Percentiles rank a stretch among this genome's conserved stretches.
Conservation (phyloP, 2,113 vertebrate genomes). For the Rhinoptilus africanus region DNA sequence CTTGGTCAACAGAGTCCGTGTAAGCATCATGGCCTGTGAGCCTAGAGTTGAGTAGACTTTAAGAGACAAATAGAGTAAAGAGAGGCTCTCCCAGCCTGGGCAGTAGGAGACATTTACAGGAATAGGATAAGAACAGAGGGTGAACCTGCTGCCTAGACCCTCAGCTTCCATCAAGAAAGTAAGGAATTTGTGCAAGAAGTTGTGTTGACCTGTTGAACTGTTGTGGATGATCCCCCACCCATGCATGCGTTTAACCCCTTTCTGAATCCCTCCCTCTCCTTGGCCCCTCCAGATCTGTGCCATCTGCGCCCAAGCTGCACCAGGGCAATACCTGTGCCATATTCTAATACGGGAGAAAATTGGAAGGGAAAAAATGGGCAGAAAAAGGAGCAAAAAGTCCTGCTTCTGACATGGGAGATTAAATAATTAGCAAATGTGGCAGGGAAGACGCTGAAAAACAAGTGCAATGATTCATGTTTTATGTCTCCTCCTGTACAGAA, state of each 20-base stretch:
- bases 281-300: not conserved
- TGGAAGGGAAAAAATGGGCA: not conserved
- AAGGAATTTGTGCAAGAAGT: not conserved
- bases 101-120: not conserved
- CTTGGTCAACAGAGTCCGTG: not conserved
- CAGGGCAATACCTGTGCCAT: not conserved
- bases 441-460: slow-evolving; percentile 65
- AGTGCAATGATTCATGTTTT: slow-evolving; percentile 72
- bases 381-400: slow-evolving; percentile 39
- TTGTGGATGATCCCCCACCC: not conserved
- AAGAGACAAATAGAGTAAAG: not conserved
- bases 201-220: not conserved
- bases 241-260: not conserved
- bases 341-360: not conserved
- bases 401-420: slow-evolving; percentile 44
- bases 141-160: not conserved
- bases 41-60: not conserved
- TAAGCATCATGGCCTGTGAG: not conserved
- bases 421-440: slow-evolving; percentile 70
- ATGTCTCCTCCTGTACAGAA: slow-evolving; percentile 50
- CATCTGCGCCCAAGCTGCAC: not conserved
- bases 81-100: not conserved
- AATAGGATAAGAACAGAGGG: not conserved
- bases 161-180: not conserved
- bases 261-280: not conserved